These are phyloP conservation scores for Leptopilina boulardi DNA, from an alignment of 1,140 invertebrate genomes.

Conservation along the genomic window DNA sequence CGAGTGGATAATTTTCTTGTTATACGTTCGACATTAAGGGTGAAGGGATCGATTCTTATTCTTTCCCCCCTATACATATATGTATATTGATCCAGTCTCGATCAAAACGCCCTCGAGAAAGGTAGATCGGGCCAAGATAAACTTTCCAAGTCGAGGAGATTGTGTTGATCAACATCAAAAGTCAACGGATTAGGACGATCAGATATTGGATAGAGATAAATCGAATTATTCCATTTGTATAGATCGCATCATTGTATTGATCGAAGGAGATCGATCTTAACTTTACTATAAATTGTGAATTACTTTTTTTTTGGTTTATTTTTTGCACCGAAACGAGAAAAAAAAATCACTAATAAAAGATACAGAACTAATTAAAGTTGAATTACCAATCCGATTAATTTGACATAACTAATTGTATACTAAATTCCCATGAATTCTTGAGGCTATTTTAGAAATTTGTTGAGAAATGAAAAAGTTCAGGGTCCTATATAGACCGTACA, in stretches of 20 bases:
- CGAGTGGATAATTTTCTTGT: conserved; percentile 74
- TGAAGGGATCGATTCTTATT: conserved; percentile 43
- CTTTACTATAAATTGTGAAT: not conserved
- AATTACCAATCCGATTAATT: not conserved
- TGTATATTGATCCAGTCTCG: conserved; percentile 1
- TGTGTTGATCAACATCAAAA: conserved; percentile 60
- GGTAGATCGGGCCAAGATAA: conserved; percentile 51
- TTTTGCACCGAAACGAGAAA: not conserved
- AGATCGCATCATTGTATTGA: conserved; percentile 61
- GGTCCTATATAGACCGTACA: too few species aligned
- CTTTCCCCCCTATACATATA: conserved; percentile 9
- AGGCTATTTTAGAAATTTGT: too few species aligned
- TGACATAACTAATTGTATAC: not conserved
- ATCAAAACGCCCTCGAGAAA: conserved; percentile 20
- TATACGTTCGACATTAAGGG: conserved; percentile 65
- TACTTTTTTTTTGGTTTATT: not conserved
- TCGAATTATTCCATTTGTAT: conserved; percentile 57
- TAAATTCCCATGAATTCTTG: not conserved
- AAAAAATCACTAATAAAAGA: not conserved
- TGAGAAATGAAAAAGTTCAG: too few species aligned
- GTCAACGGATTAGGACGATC: conserved; percentile 58
- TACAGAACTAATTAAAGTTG: not conserved
- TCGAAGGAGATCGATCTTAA: not conserved
- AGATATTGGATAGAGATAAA: conserved; percentile 73
- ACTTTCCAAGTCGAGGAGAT: conserved; percentile 45